Percentiles rank a stretch among this genome's conserved stretches.
Evolutionary conservation across 2,797 vertebrate genomes (phyloP).

Genomic region (Enteromius trimaculatus): DNA sequence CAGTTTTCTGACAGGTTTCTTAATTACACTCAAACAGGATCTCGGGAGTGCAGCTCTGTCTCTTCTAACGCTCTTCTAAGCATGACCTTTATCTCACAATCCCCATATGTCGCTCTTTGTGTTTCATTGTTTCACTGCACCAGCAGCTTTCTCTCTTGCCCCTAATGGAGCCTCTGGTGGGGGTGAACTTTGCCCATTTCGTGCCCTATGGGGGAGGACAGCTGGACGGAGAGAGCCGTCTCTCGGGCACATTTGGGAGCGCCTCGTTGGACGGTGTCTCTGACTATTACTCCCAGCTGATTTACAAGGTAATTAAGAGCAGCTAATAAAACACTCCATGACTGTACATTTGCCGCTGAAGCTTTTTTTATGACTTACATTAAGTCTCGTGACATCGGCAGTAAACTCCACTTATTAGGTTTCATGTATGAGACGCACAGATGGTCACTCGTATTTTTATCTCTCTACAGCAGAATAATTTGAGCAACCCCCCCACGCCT

Average conservation of each 20-base stretch:
- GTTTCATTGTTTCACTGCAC: slow-evolving; percentile 53
- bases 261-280: slow-evolving; percentile 95
- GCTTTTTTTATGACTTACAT: slow-evolving; percentile 16
- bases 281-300: slow-evolving; percentile 98
- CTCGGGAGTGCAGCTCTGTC: slow-evolving; percentile 34
- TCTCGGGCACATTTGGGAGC: slow-evolving; percentile 96
- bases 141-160: slow-evolving; percentile 96
- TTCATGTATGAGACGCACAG: slow-evolving; percentile 27
- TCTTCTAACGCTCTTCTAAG: slow-evolving; percentile 13
- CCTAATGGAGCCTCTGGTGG: slow-evolving; percentile 96
- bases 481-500: slow-evolving; percentile 99
- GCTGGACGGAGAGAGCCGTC: slow-evolving; percentile 90
- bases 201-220: slow-evolving; percentile 95
- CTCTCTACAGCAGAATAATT: slow-evolving; percentile 91
- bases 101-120: slow-evolving; percentile 9
- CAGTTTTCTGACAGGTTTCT: slow-evolving; percentile 5
- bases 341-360: neutral
- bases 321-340: slow-evolving; percentile 7
- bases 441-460: slow-evolving; percentile 45
- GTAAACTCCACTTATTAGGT: neutral
- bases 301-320: slow-evolving; percentile 87
- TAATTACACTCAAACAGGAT: slow-evolving; percentile 36
- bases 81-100: slow-evolving; percentile 17
- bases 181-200: slow-evolving; percentile 97
- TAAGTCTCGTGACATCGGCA: neutral